phyloP scores from a whole-genome alignment of 2,888 invertebrate species.

The Myopa testacea region DNA sequence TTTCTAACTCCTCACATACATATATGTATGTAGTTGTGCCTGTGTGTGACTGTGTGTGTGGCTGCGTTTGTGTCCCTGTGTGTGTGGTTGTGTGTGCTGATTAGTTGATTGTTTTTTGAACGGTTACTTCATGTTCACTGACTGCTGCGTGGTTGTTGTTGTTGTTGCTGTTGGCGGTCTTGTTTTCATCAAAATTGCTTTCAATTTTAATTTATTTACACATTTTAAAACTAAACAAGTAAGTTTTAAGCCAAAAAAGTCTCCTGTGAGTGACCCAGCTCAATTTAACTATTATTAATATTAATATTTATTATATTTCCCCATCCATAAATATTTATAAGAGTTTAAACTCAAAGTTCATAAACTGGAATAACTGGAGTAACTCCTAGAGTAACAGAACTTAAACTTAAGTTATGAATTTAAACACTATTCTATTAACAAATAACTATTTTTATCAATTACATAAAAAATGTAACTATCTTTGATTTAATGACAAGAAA shows the following conservation, averaged over 20 bases:
- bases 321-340: too few species aligned
- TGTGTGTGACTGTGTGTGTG: neutral
- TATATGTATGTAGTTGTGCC: neutral
- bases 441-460: too few species aligned
- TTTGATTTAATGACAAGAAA: too few species aligned
- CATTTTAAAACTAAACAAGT: neutral
- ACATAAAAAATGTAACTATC: too few species aligned
- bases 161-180: slow-evolving; percentile 21
- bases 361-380: too few species aligned
- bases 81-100: slow-evolving; percentile 10
- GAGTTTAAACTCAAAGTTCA: too few species aligned
- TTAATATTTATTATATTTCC: too few species aligned
- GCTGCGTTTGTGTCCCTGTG: neutral
- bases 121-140: too few species aligned
- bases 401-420: too few species aligned
- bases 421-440: too few species aligned
- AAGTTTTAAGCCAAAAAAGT: neutral
- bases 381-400: too few species aligned
- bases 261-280: neutral
- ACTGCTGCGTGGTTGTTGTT: neutral
- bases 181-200: neutral
- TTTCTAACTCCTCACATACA: neutral
- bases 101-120: too few species aligned
- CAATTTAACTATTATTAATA: neutral
- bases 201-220: slow-evolving; percentile 20